Conservation (phyloP, 2,113 vertebrate genomes). For the Chloroceryle aenea region DNA sequence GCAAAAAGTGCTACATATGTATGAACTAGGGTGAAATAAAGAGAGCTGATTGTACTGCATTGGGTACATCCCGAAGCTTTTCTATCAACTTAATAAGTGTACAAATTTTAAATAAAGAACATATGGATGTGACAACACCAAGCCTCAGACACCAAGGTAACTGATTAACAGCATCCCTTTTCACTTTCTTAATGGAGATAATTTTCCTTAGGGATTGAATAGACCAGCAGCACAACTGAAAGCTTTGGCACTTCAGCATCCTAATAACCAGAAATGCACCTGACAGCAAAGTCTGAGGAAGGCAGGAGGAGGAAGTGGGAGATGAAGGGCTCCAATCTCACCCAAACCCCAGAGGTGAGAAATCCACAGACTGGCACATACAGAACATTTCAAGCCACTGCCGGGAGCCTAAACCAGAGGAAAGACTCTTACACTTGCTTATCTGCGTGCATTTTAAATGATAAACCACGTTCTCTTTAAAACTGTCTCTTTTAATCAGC, state of each 20-base stretch:
- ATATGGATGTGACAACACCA: not conserved
- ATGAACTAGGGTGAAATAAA: not conserved
- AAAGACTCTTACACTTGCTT: not conserved
- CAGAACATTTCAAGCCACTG: not conserved
- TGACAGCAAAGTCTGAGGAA: not conserved
- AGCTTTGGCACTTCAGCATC: not conserved
- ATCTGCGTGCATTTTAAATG: not conserved
- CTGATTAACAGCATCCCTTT: not conserved
- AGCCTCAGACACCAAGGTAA: not conserved
- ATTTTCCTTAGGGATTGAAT: not conserved
- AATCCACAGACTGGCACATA: not conserved
- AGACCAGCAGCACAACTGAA: not conserved
- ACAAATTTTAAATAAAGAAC: not conserved
- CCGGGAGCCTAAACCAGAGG: not conserved
- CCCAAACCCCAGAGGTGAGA: not conserved
- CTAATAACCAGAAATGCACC: not conserved
- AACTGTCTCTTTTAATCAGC: not conserved
- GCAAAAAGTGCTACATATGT: fast-evolving
- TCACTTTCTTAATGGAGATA: not conserved
- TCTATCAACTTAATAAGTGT: not conserved
- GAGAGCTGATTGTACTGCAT: not conserved
- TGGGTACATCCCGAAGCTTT: not conserved
- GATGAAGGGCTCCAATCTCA: fast-evolving
- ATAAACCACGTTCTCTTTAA: not conserved
- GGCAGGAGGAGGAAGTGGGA: not conserved